These are phyloP conservation scores for Aphaenogaster floridana DNA, from an alignment of 1,140 invertebrate genomes.

Conservation along the genomic window DNA sequence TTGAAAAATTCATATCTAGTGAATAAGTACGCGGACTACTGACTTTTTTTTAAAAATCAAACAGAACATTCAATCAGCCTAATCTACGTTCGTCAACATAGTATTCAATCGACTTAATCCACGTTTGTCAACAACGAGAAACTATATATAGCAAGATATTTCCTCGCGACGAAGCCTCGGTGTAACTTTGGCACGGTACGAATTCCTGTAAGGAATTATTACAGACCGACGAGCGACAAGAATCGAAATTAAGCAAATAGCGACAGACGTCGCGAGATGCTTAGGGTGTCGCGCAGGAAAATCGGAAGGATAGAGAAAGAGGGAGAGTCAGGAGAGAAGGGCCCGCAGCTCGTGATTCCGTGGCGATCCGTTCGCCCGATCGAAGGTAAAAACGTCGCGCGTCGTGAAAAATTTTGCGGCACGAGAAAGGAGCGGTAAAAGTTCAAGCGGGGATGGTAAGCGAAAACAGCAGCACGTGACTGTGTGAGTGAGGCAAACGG, in stretches of 20 bases:
- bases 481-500: slow-evolving; percentile 7
- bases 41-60: neutral
- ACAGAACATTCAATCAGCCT: neutral
- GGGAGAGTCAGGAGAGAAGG: too few species aligned
- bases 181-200: neutral
- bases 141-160: neutral
- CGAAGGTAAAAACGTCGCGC: neutral
- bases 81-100: neutral
- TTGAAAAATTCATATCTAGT: neutral
- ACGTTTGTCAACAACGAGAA: neutral
- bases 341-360: neutral
- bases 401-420: slow-evolving; percentile 39
- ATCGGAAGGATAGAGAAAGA: neutral
- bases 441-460: neutral
- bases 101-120: neutral
- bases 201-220: neutral
- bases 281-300: neutral
- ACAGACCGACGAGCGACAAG: neutral
- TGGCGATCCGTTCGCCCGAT: neutral
- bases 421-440: neutral
- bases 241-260: neutral
- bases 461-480: slow-evolving; percentile 20
- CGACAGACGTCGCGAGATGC: too few species aligned
- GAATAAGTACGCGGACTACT: neutral
- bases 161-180: neutral